Base-by-base conservation (phyloP, 1,140 invertebrate genomes). In the Tribolium madens region DNA sequence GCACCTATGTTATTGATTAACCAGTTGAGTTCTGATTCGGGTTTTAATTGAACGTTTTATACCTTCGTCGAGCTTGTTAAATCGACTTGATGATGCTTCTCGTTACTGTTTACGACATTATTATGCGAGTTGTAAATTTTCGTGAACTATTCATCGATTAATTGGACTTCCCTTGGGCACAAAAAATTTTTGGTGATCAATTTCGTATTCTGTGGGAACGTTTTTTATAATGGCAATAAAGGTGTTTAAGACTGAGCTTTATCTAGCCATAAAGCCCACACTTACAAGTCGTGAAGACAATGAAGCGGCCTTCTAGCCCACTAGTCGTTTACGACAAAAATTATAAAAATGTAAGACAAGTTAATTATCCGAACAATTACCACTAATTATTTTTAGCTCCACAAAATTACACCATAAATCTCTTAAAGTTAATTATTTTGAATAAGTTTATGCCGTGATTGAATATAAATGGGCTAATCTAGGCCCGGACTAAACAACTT, bases 1-100 rank as follows among this genome's bases (percentile, higher is more conserved):
- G 75, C 78, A 79, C 78, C 76, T 76, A 68, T 73, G 76, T 77
- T 77, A 77, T 77, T 77, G 76, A 77, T 77, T 77, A 73, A 73
- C 48, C 71, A 71, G 71, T 52, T 60, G 76, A 68, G 36, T 73
- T 68, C 26, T 48, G 57, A 64, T 64, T 64, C 57, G 57, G 57
- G 21, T 64, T 64, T 64, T 64, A 64, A 64, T 64, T 64, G 57
- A 64, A 64, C 57, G 26, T 64, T 64, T 64, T 64, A 64, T 64
- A 33, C 57, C 57, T 64, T 64, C 12, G 18, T 10, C 57, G 26
- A 64, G 57, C 57, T 64, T 64, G 57, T 64, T 64, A 64, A 64
- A 64, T 33, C 57, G 57, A 64, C 57, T 64, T 64, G 57, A 64
- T 64, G 57, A 64, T 64, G 57, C 57, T 64, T 64, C 57, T 64